Evolutionary conservation across 2,888 invertebrate species (phyloP).

Genomic region (Pelosia muscerda): DNA sequence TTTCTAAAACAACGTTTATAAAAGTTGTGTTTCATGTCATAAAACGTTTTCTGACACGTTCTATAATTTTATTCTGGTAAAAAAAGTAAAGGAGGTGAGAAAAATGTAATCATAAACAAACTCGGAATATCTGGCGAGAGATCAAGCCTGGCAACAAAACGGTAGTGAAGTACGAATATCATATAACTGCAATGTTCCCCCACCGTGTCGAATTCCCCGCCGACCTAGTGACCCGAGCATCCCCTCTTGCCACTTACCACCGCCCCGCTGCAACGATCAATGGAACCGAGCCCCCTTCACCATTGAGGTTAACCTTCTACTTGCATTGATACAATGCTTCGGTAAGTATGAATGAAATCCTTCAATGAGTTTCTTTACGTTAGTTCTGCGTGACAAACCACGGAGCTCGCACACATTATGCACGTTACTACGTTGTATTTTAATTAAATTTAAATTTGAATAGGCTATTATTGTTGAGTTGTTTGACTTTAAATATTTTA

Average conservation of each 20-base stretch:
- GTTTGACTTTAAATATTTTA: too few relatives aligned
- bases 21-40: constrained; percentile 56
- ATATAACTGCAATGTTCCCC: constrained; percentile 49
- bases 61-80: constrained; percentile 55
- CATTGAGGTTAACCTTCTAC: constrained; percentile 61
- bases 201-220: constrained; percentile 55
- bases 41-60: constrained; percentile 55
- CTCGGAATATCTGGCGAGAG: constrained; percentile 53
- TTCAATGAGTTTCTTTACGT: constrained; percentile 49
- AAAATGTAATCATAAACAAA: constrained; percentile 59
- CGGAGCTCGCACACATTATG: constrained; percentile 25
- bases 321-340: constrained; percentile 65
- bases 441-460: not conserved
- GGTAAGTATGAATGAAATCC: constrained; percentile 65
- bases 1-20: constrained; percentile 40
- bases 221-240: constrained; percentile 75
- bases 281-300: constrained; percentile 63
- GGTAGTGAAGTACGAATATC: constrained; percentile 44
- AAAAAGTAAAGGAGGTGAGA: constrained; percentile 53
- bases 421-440: not conserved
- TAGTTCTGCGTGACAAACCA: constrained; percentile 44
- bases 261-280: constrained; percentile 72
- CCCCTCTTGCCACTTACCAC: constrained; percentile 51
- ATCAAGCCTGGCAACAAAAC: constrained; percentile 49
- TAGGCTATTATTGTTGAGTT: not conserved